Base-by-base conservation (phyloP, 1,140 invertebrate genomes). In the Druon quercuslanigerum region DNA sequence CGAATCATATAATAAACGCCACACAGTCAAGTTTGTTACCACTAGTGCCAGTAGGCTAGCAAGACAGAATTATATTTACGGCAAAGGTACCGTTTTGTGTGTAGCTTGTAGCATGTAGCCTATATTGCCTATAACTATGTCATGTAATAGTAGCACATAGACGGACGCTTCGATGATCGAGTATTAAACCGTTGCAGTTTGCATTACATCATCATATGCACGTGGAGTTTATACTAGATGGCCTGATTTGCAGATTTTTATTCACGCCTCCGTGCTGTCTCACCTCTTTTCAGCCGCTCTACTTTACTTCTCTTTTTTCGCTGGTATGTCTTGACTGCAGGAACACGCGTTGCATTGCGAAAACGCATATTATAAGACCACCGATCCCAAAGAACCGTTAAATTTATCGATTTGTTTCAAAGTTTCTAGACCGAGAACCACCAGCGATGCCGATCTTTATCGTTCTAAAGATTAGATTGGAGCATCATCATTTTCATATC, bases 151-250 rank as follows among this genome's bases (percentile, higher is more conserved):
- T 54, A 4, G 17, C n/a, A 3, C 52, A 66, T 66, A 66, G 13
- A 40, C 60, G 46, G 60, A 66, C 40, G 60, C 25, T 66, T 40
- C 60, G 60, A 66, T 66, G 60, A 14, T 46, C 60, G n/a, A n/a
- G 60, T 66, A 66, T 66, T 66, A 66, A 66, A 66, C 60, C 60
- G 60, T 66, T 66, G 25, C n/a, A 66, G 33, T 66, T 66, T 66
- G 60, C n/a, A 66, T 66, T 66, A 33, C 60, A 66, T 66, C 60
- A 66, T 66, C 60, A 33, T 46, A 66, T 40, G 60, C 25, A 66
- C n/a, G 60, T 40, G 46, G 33, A 66, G 33, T 66, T 66, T 66
- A 66, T 66, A 40, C 60, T 14, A 66, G 14, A 14, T 66, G 60
- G n/a, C 60, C 60, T 66, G 33, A 66, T 66, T 66, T 40, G 20